phyloP scores from a whole-genome alignment of 2,888 invertebrate species.

The Eulithis testata region DNA sequence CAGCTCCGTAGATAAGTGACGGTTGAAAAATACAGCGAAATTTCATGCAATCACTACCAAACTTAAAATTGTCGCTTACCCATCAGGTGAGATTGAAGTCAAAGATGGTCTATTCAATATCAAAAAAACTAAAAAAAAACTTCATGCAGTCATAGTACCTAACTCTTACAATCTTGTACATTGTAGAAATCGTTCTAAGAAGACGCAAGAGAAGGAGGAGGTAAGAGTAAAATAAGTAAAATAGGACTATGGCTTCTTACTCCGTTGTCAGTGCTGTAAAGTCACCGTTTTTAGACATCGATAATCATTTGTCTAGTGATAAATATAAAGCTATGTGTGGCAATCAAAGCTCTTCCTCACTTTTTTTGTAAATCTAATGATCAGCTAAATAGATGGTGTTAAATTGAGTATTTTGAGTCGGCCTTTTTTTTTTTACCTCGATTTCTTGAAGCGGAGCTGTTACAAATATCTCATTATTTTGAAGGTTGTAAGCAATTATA shows the following conservation, averaged over 20 bases:
- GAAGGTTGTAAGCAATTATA: constrained; percentile 39
- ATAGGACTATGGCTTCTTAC: too few relatives aligned
- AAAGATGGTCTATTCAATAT: too few relatives aligned
- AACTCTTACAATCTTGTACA: too few relatives aligned
- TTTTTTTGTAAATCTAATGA: constrained; percentile 55
- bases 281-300: neutral
- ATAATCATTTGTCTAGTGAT: constrained; percentile 14
- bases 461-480: constrained; percentile 42
- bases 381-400: constrained; percentile 68
- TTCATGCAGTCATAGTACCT: too few relatives aligned
- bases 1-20: constrained; percentile 34
- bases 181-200: too few relatives aligned
- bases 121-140: too few relatives aligned
- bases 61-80: too few relatives aligned
- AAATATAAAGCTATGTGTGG: constrained; percentile 50
- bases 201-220: too few relatives aligned
- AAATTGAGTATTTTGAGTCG: constrained; percentile 68
- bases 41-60: too few relatives aligned
- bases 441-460: constrained; percentile 41
- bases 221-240: too few relatives aligned
- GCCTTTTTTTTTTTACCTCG: constrained; percentile 49
- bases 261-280: too few relatives aligned
- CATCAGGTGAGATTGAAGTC: too few relatives aligned
- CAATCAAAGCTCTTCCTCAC: constrained; percentile 64
- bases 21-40: neutral